Evolutionary conservation across 2,888 invertebrate genomes (phyloP).

Genomic region (Caenorhabditis angaria): DNA sequence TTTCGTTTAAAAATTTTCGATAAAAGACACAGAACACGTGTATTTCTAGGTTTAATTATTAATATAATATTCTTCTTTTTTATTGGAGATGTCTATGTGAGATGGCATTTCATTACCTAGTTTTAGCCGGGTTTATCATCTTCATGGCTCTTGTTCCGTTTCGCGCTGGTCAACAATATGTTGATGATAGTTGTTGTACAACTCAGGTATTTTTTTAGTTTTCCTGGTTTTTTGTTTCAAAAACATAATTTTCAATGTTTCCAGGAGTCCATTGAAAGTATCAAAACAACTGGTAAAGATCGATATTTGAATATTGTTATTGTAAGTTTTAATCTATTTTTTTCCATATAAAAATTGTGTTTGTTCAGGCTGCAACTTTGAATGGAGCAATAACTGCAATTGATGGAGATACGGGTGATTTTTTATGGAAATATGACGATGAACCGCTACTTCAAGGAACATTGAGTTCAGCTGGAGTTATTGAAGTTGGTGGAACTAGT

Average conservation of each 20-base stretch:
- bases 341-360: not conserved
- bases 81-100: constrained; percentile 41
- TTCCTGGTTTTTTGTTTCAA: not conserved
- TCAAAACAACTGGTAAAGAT: constrained; percentile 7
- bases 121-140: constrained; percentile 33
- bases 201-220: constrained; percentile 13
- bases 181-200: constrained; percentile 13
- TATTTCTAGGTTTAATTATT: constrained; percentile 8
- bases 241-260: constrained; percentile 3
- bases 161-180: constrained; percentile 15
- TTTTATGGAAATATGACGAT: constrained; percentile 32
- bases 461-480: constrained; percentile 26
- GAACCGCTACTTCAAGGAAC: constrained; percentile 34
- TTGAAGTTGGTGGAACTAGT: constrained; percentile 41
- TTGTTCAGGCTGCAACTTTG: constrained; percentile 18
- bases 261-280: constrained; percentile 15
- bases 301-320: constrained; percentile 23
- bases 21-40: constrained; percentile 15
- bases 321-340: constrained; percentile 1
- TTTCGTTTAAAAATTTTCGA: not conserved
- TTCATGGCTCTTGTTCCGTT: constrained; percentile 42
- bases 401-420: constrained; percentile 32
- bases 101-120: constrained; percentile 32
- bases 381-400: constrained; percentile 35
- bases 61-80: constrained; percentile 13